Percentiles rank a stretch among this genome's conserved stretches.
These are phyloP conservation scores for Drosophila anomalipes DNA, from an alignment of 2,888 invertebrate species.

Conservation along the genomic window DNA sequence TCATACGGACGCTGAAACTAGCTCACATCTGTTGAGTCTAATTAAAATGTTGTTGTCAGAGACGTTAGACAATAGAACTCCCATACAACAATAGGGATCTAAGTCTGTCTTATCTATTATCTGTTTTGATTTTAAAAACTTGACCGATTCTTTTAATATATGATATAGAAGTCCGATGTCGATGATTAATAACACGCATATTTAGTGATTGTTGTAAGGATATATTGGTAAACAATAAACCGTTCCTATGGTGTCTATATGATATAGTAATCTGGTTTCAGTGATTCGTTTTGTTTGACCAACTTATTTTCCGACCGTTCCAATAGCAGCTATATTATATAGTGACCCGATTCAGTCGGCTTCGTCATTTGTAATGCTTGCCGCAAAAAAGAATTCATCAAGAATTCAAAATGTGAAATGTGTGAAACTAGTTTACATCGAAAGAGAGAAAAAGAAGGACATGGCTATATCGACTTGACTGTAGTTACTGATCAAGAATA, in stretches of 20 bases:
- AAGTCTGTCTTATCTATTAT: no score
- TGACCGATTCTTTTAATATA: neutral
- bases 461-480: neutral
- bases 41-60: neutral
- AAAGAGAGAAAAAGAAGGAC: no score
- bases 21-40: neutral
- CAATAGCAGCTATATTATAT: neutral
- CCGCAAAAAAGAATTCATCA: neutral
- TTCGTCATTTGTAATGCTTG: no score
- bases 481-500: neutral
- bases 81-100: no score
- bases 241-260: neutral
- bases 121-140: neutral
- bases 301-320: neutral
- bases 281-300: no score
- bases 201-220: neutral
- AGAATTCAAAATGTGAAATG: no score
- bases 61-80: neutral
- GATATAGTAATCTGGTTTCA: neutral
- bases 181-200: neutral
- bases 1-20: neutral
- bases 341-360: neutral
- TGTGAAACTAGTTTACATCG: neutral
- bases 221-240: no score
- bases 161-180: neutral